Conservation (phyloP, 2,797 vertebrate genomes). For the Poeciliopsis paucimaculata region DNA sequence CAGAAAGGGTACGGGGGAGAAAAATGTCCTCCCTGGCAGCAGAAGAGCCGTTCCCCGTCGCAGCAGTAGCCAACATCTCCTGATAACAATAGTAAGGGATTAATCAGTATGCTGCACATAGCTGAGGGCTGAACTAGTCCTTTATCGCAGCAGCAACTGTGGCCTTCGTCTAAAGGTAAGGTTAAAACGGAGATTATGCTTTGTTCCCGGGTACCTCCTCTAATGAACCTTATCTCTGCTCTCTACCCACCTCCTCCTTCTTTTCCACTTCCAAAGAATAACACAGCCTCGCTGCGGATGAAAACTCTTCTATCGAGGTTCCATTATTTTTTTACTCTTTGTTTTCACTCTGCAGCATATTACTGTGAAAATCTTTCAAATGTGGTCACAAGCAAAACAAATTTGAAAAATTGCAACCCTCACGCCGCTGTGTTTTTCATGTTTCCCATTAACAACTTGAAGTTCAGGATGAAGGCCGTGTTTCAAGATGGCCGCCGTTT, state of each 20-base stretch:
- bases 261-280: slow-evolving; percentile 45
- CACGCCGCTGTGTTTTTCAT: too few species aligned
- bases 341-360: slow-evolving; percentile 39
- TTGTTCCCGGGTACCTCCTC: slow-evolving; percentile 69
- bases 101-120: slow-evolving; percentile 74
- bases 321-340: slow-evolving; percentile 16
- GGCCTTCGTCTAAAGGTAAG: slow-evolving; percentile 76
- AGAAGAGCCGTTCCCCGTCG: slow-evolving; percentile 52
- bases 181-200: slow-evolving; percentile 81
- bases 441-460: too few species aligned
- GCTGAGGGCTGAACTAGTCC: slow-evolving; percentile 57
- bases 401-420: too few species aligned
- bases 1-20: slow-evolving; percentile 41
- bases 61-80: slow-evolving; percentile 64
- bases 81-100: slow-evolving; percentile 71
- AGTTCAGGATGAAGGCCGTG: too few species aligned
- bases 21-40: slow-evolving; percentile 51
- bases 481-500: too few species aligned
- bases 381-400: too few species aligned
- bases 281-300: slow-evolving; percentile 40
- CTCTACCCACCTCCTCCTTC: slow-evolving; percentile 66
- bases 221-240: slow-evolving; percentile 80
- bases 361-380: too few species aligned
- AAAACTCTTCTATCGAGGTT: slow-evolving; percentile 26
- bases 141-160: slow-evolving; percentile 69